phyloP scores from a whole-genome alignment of 2,113 vertebrate species.

The Pagrus major region DNA sequence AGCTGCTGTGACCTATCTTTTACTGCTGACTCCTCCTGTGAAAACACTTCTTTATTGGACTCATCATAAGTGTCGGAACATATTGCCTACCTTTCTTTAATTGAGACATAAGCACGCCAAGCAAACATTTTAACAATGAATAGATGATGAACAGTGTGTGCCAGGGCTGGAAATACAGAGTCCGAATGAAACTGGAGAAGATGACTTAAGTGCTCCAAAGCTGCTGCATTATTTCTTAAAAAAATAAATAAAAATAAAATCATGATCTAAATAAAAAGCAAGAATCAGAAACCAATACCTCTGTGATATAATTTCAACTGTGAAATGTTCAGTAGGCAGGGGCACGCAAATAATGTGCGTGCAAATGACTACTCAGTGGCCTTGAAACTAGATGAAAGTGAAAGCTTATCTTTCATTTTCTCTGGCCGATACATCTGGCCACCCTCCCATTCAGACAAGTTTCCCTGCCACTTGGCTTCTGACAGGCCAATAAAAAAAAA shows the following conservation, averaged over 20 bases:
- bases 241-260: not conserved
- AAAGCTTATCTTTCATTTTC: too few species aligned
- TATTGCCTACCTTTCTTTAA: conserved; percentile 26
- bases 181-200: conserved; percentile 21
- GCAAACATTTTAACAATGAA: conserved; percentile 30
- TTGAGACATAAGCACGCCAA: not conserved
- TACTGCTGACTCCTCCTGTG: conserved; percentile 41
- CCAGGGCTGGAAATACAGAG: not conserved
- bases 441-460: too few species aligned
- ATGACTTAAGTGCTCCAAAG: not conserved
- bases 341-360: not conserved
- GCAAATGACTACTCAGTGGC: too few species aligned
- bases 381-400: too few species aligned
- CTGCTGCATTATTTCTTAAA: not conserved
- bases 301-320: not conserved
- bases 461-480: too few species aligned
- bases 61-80: not conserved
- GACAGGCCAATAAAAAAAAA: too few species aligned
- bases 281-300: not conserved
- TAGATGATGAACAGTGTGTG: not conserved
- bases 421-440: too few species aligned
- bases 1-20: conserved; percentile 29
- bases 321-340: not conserved
- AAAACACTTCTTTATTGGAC: conserved; percentile 22
- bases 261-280: not conserved